Percentiles rank a stretch among this genome's conserved stretches.
Conservation (phyloP, 2,113 vertebrate species). For the Tetrax tetrax region DNA sequence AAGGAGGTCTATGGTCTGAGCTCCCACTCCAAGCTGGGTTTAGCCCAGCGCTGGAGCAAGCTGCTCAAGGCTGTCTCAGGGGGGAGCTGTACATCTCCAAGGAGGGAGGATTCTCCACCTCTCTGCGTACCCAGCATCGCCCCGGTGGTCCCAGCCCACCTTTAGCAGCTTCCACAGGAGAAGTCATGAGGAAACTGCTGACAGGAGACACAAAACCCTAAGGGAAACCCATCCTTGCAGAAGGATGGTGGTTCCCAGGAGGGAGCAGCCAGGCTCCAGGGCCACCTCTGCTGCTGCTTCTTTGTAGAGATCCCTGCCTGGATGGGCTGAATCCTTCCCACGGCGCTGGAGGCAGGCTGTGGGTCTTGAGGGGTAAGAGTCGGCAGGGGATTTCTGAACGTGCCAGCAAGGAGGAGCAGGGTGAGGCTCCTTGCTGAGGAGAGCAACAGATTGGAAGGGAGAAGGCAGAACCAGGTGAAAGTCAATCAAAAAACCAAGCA, state of each 20-base stretch:
- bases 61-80: not conserved
- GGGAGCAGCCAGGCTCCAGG: not conserved
- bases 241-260: not conserved
- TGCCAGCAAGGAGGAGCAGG: not conserved
- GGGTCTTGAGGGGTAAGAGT: not conserved
- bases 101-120: not conserved
- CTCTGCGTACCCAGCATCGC: not conserved
- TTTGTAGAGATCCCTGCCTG: not conserved
- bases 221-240: not conserved
- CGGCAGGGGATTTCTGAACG: not conserved
- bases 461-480: not conserved
- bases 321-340: not conserved
- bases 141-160: fast-evolving
- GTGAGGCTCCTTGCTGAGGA: not conserved
- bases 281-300: not conserved
- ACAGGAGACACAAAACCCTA: not conserved
- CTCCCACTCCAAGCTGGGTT: not conserved
- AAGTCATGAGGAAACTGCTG: not conserved
- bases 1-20: not conserved
- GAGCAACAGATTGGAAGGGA: not conserved
- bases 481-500: not conserved
- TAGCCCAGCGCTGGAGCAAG: not conserved
- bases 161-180: not conserved
- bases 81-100: not conserved
- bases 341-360: fast-evolving